phyloP scores from a whole-genome alignment of 2,113 vertebrate species.

The Tapirus terrestris region DNA sequence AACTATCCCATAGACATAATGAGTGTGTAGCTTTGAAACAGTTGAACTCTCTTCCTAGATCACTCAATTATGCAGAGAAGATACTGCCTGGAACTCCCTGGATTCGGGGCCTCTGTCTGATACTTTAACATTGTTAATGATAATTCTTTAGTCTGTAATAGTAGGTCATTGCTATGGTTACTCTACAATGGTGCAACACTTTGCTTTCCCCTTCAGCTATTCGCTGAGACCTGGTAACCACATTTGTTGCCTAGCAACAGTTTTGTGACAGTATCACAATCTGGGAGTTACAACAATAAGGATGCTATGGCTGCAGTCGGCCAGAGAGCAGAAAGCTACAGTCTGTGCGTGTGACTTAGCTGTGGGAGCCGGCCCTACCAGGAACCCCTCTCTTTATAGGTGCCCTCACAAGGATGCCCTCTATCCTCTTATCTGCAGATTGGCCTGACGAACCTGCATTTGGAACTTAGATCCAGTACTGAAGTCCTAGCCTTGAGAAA shows the following conservation, averaged over 20 bases:
- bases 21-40: conserved; percentile 63
- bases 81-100: conserved; percentile 82
- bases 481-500: conserved; percentile 40
- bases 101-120: conserved; percentile 85
- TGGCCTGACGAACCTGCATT: neutral
- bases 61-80: conserved; percentile 81
- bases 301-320: conserved; percentile 81
- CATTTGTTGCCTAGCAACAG: conserved; percentile 92
- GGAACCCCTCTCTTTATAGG: neutral
- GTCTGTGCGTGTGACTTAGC: neutral
- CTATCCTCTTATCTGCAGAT: neutral
- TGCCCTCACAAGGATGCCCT: neutral
- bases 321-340: conserved; percentile 72
- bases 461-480: conserved; percentile 24
- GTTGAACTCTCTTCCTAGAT: conserved; percentile 73
- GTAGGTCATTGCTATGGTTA: conserved; percentile 95
- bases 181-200: conserved; percentile 91
- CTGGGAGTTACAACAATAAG: conserved; percentile 88
- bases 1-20: neutral
- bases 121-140: conserved; percentile 91
- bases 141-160: conserved; percentile 92
- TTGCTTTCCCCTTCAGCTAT: conserved; percentile 91
- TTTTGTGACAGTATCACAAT: conserved; percentile 90
- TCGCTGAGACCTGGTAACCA: conserved; percentile 88
- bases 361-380: conserved; percentile 36